A percentile compares a stretch with the other conserved stretches of the same genome.
phyloP scores from a whole-genome alignment of 2,113 vertebrate species.

The Thunnus maccoyii region DNA sequence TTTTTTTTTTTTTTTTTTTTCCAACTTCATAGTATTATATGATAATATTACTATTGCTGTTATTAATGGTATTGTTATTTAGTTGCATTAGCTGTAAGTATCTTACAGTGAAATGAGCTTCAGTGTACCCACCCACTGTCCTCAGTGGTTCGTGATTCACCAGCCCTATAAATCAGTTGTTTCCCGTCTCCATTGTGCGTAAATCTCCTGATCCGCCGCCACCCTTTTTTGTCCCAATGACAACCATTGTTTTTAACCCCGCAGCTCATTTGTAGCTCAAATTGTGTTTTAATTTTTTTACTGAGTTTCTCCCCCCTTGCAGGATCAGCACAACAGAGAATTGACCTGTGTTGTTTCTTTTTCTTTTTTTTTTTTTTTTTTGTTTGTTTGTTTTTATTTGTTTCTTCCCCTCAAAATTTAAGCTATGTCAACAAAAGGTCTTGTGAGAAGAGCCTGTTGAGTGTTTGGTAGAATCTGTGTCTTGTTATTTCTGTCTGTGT shows the following conservation, averaged over 20 bases:
- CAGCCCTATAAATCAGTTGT: constrained; percentile 30
- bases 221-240: constrained; percentile 13
- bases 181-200: constrained; percentile 17
- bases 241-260: constrained; percentile 50
- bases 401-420: neutral
- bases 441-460: neutral
- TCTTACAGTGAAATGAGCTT: constrained; percentile 65
- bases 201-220: constrained; percentile 32
- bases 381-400: too few relatives aligned
- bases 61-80: constrained; percentile 58
- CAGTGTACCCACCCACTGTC: constrained; percentile 56
- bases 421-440: neutral
- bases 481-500: neutral
- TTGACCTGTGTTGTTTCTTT: neutral
- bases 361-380: too few relatives aligned
- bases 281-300: constrained; percentile 37
- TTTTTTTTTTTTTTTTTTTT: constrained; percentile 53
- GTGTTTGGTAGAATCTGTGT: constrained; percentile 22
- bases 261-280: constrained; percentile 15
- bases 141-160: constrained; percentile 53
- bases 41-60: constrained; percentile 65
- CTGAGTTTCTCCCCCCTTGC: too few relatives aligned
- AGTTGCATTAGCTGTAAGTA: constrained; percentile 66
- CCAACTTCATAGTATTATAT: constrained; percentile 53
- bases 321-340: constrained; percentile 28